Percentiles rank a stretch among this genome's conserved stretches.
phyloP scores from a whole-genome alignment of 53 echinoderm and acorn worm genomes.

The Astropecten irregularis region DNA sequence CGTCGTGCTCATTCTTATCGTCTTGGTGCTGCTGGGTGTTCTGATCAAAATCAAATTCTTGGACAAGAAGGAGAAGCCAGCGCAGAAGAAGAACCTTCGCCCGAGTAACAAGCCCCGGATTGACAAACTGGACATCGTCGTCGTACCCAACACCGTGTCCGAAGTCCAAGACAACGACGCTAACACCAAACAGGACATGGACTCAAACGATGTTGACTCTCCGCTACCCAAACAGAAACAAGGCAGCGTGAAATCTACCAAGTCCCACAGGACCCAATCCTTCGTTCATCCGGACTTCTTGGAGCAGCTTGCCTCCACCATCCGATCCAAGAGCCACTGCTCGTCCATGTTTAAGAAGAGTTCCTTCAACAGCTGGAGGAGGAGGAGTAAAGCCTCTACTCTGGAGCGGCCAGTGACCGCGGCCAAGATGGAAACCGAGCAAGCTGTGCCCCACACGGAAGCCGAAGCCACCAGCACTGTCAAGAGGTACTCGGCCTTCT shows the following conservation, averaged over 20 bases:
- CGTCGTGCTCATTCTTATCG: conserved; percentile 7
- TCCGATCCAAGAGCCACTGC: conserved; percentile 42
- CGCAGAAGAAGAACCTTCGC: neutral
- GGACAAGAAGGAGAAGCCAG: conserved; percentile 26
- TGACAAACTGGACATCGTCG: conserved; percentile 41
- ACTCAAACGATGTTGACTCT: neutral
- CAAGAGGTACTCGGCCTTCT: conserved; percentile 45
- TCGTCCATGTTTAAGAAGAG: conserved; percentile 33
- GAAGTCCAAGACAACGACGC: neutral
- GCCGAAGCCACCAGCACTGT: conserved; percentile 19
- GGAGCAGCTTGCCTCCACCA: conserved; percentile 38
- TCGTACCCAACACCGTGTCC: conserved; percentile 3
- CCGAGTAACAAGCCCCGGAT: conserved; percentile 2
- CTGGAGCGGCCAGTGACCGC: neutral
- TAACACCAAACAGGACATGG: neutral
- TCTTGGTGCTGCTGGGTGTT: conserved; percentile 9
- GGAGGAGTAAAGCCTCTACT: conserved; percentile 23
- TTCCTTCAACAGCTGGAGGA: conserved; percentile 19
- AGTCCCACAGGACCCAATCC: neutral
- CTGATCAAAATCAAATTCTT: conserved; percentile 33
- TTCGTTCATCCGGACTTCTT: conserved; percentile 40
- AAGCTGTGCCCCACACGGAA: neutral
- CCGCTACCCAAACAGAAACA: neutral
- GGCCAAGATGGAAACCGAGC: too few species aligned
- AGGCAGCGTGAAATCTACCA: neutral